These are phyloP conservation scores for Anser cygnoides DNA, from an alignment of 2,113 vertebrate genomes.

Conservation along the genomic window DNA sequence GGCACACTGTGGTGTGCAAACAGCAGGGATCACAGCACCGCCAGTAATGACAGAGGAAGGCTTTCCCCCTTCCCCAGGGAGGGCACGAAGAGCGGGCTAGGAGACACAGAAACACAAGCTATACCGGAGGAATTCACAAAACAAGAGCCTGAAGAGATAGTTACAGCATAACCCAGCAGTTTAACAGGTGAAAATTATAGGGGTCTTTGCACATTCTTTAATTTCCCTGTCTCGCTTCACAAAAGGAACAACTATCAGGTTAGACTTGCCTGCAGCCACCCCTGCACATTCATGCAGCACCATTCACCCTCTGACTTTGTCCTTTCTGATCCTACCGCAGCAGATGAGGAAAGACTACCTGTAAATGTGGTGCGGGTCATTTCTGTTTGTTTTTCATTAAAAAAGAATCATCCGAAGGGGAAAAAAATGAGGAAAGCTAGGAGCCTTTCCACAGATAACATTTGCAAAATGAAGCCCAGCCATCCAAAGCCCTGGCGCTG, in stretches of 20 bases:
- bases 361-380: neutral
- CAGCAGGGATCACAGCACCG: neutral
- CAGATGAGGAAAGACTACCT: neutral
- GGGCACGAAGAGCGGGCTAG: neutral
- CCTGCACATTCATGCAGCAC: neutral
- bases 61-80: neutral
- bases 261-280: neutral
- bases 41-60: neutral
- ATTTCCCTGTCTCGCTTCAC: neutral
- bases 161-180: neutral
- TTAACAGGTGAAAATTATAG: neutral
- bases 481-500: neutral
- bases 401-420: neutral
- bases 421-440: neutral
- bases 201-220: neutral
- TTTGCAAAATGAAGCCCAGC: constrained; percentile 5
- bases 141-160: neutral
- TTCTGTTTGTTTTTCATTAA: neutral
- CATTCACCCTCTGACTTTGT: neutral
- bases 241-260: neutral
- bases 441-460: neutral
- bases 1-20: neutral
- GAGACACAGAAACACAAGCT: neutral
- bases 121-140: neutral
- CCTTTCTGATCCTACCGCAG: neutral